Percentiles rank a stretch among this genome's conserved stretches.
phyloP scores from a whole-genome alignment of 2,888 invertebrate genomes.

The Tolmerus cingulatus region DNA sequence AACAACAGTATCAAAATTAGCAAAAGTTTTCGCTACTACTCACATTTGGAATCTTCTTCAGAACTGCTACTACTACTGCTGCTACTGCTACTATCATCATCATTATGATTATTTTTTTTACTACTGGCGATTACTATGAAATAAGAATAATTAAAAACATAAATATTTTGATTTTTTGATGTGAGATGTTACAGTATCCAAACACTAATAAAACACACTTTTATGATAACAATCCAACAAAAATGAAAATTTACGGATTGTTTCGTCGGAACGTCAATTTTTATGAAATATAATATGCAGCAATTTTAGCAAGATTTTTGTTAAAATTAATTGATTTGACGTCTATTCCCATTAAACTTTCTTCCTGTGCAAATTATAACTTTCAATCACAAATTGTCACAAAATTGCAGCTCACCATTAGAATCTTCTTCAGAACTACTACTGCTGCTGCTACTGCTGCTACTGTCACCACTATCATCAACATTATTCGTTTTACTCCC shows the following conservation, averaged over 20 bases:
- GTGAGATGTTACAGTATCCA: background rate
- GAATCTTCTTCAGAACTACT: background rate
- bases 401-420: background rate
- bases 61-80: background rate
- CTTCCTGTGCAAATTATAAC: background rate
- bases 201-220: background rate
- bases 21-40: background rate
- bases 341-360: too few species aligned
- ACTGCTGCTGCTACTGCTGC: background rate
- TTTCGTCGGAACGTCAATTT: too few species aligned
- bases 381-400: background rate
- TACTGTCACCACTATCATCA: background rate
- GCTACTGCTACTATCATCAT: background rate
- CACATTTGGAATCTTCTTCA: background rate
- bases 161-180: background rate
- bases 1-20: background rate
- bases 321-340: too few species aligned
- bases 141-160: background rate
- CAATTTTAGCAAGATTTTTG: too few species aligned
- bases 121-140: background rate
- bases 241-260: too few species aligned
- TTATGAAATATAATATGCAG: too few species aligned
- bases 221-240: background rate
- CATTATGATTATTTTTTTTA: background rate
- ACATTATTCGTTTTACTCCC: background rate